Percentiles rank a stretch among this genome's conserved stretches.
Conservation (phyloP, 2,797 vertebrate genomes). For the Mustela erminea region DNA sequence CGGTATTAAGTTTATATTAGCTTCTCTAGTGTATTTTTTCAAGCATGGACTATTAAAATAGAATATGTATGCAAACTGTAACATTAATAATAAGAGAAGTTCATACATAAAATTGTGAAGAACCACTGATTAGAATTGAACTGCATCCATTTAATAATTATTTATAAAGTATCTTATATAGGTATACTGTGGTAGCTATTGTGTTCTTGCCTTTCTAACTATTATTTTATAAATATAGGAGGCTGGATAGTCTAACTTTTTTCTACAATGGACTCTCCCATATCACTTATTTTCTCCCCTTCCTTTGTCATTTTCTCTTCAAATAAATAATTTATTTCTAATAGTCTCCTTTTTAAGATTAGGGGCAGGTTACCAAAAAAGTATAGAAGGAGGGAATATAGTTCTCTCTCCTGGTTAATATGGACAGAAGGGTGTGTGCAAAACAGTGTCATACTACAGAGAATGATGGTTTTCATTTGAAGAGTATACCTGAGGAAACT, state of each 20-base stretch:
- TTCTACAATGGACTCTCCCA: not conserved
- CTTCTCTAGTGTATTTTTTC: constrained; percentile 12
- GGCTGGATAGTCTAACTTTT: not conserved
- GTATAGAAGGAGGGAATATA: not conserved
- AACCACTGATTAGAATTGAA: not conserved
- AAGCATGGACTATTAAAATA: not conserved
- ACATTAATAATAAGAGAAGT: not conserved
- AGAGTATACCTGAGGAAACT: not conserved
- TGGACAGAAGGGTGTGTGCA: constrained; percentile 1
- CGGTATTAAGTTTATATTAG: constrained; percentile 11
- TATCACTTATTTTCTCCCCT: not conserved
- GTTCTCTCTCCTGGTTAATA: not conserved
- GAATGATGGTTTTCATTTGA: not conserved
- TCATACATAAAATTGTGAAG: not conserved
- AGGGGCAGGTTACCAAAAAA: not conserved
- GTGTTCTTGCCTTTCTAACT: constrained; percentile 14
- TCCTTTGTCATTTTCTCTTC: not conserved
- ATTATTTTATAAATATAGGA: not conserved
- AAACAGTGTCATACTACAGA: not conserved
- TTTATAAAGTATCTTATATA: not conserved
- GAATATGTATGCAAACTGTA: not conserved
- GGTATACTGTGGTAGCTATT: not conserved
- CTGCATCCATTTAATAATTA: not conserved
- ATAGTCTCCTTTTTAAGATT: constrained; percentile 22
- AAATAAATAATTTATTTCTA: constrained; percentile 22